A percentile compares a stretch with the other conserved stretches of the same genome.
Evolutionary conservation across 2,797 vertebrate species (phyloP).

Genomic region (Staurois parvus): DNA sequence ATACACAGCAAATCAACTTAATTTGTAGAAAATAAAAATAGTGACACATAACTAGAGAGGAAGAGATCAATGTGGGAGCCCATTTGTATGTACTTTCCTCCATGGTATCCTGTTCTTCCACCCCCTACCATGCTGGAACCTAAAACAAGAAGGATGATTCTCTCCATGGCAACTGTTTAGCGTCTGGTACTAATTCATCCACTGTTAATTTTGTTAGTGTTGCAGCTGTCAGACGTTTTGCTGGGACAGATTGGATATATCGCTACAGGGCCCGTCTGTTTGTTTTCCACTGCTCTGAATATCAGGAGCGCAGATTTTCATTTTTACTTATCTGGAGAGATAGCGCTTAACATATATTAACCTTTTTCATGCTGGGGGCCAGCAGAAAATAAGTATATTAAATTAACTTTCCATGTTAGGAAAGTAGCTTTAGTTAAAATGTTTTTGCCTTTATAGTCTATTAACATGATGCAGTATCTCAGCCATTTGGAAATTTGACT

Average conservation of each 20-base stretch:
- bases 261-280: conserved; percentile 92
- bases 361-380: conserved; percentile 24
- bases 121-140: conserved; percentile 47
- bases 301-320: conserved; percentile 81
- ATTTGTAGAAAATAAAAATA: no score
- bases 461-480: no score
- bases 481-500: no score
- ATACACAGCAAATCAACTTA: no score
- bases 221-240: conserved; percentile 91
- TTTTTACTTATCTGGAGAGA: conserved; percentile 80
- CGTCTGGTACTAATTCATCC: conserved; percentile 96
- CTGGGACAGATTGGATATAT: conserved; percentile 89
- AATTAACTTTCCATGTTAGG: background rate
- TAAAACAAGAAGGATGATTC: conserved; percentile 67
- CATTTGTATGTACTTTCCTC: conserved; percentile 5
- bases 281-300: conserved; percentile 89
- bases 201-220: conserved; percentile 95
- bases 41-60: background rate
- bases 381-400: background rate
- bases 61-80: conserved; percentile 10
- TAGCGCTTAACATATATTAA: conserved; percentile 67
- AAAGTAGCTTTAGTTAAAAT: background rate
- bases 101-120: conserved; percentile 20
- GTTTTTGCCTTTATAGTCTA: background rate
- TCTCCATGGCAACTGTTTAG: conserved; percentile 79